Conservation (phyloP, 2,888 invertebrate species). For the Orchestes rusci region DNA sequence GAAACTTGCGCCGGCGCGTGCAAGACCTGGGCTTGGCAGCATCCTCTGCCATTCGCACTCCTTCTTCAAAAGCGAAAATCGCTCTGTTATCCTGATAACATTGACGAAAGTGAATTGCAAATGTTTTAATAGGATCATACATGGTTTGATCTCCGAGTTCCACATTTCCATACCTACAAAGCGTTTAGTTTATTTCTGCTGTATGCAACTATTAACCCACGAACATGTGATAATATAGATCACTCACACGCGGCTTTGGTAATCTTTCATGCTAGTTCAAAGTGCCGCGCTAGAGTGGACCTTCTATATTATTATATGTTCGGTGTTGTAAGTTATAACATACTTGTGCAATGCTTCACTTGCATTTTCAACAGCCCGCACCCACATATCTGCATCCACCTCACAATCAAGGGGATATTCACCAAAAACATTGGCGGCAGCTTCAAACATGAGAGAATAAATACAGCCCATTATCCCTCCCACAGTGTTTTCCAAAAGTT, state of each 20-base stretch:
- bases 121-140: conserved; percentile 45
- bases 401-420: conserved; percentile 33
- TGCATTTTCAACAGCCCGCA: conserved; percentile 44
- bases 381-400: conserved; percentile 41
- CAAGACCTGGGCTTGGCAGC: conserved; percentile 32
- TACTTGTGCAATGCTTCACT: no score
- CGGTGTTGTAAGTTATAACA: no score
- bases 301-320: no score
- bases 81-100: conserved; percentile 27
- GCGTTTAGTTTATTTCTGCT: no score
- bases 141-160: conserved; percentile 58
- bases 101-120: conserved; percentile 31
- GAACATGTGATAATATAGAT: no score
- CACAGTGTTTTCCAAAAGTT: conserved; percentile 61
- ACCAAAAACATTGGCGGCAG: conserved; percentile 50
- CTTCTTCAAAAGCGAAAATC: conserved; percentile 39
- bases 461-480: conserved; percentile 76
- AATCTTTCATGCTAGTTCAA: no score
- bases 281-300: no score
- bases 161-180: conserved; percentile 53
- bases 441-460: conserved; percentile 68
- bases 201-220: no score
- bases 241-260: no score
- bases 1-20: conserved; percentile 34
- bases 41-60: conserved; percentile 41